Percentiles rank a stretch among this genome's conserved stretches.
These are phyloP conservation scores for Tetramorium alpestre DNA, from an alignment of 1,140 invertebrate genomes.

Conservation along the genomic window DNA sequence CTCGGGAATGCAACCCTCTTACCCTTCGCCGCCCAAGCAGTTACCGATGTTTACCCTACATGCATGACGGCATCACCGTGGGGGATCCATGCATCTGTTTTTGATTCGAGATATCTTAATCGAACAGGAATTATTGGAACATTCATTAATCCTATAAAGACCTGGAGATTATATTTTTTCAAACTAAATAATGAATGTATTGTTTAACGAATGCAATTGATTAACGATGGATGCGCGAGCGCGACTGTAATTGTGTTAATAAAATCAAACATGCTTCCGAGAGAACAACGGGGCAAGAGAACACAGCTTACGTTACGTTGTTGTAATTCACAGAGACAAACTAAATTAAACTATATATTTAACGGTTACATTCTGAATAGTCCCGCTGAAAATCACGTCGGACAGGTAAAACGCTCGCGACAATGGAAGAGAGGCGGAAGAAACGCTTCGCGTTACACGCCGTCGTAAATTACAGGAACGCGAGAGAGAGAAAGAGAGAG, in stretches of 20 bases:
- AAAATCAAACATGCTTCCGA: slow-evolving; percentile 1
- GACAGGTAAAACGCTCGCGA: slow-evolving; percentile 36
- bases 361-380: slow-evolving; percentile 27
- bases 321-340: slow-evolving; percentile 19
- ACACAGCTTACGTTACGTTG: neutral
- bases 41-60: slow-evolving; percentile 77
- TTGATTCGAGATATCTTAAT: slow-evolving; percentile 15
- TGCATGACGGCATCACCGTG: slow-evolving; percentile 60
- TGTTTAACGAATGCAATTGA: neutral
- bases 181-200: neutral
- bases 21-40: slow-evolving; percentile 70
- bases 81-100: slow-evolving; percentile 34
- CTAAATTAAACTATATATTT: slow-evolving; percentile 40
- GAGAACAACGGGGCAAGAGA: neutral
- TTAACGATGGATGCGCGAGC: neutral
- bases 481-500: neutral
- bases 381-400: slow-evolving; percentile 33
- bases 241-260: neutral
- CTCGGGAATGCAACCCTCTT: slow-evolving; percentile 74
- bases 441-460: slow-evolving; percentile 42
- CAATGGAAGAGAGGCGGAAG: slow-evolving; percentile 51
- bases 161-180: neutral
- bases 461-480: slow-evolving; percentile 47
- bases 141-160: neutral
- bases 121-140: slow-evolving; percentile 36